A percentile compares a stretch with the other conserved stretches of the same genome.
These are phyloP conservation scores for Ephialtes manifestator DNA, from an alignment of 2,888 invertebrate species.

Conservation along the genomic window DNA sequence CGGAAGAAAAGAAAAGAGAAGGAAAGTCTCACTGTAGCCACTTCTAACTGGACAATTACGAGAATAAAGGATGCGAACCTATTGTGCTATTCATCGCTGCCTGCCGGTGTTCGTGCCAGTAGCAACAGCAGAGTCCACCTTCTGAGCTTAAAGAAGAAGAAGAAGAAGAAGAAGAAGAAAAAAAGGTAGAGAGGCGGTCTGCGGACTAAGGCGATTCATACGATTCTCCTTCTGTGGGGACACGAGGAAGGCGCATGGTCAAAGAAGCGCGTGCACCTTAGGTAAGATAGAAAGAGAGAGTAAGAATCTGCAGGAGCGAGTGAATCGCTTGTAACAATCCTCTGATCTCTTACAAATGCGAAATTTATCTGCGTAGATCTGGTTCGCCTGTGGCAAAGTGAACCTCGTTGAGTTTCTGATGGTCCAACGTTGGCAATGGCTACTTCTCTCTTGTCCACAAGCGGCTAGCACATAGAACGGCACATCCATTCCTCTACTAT, in stretches of 20 bases:
- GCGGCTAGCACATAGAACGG: conserved; percentile 22
- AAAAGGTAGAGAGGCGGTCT: conserved; percentile 23
- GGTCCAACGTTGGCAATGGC: conserved; percentile 22
- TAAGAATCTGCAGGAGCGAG: conserved; percentile 33
- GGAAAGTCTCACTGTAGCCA: conserved; percentile 51
- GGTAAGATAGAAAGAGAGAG: conserved; percentile 6
- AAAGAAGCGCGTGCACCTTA: conserved; percentile 61
- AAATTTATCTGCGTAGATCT: conserved; percentile 81
- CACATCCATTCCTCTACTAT: conserved; percentile 7
- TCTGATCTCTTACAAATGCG: conserved; percentile 76
- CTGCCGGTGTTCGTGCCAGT: conserved; percentile 47
- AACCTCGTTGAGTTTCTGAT: conserved; percentile 43
- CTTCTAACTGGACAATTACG: conserved; percentile 75
- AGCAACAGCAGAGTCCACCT: conserved; percentile 45
- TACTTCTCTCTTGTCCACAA: conserved; percentile 29
- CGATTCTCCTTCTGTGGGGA: conserved; percentile 63
- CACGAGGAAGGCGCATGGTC: conserved; percentile 51
- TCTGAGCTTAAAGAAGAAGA: conserved; percentile 3
- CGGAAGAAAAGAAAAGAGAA: conserved; percentile 20
- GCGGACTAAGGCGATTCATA: conserved; percentile 59
- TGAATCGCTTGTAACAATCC: conserved; percentile 41
- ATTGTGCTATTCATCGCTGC: conserved; percentile 73
- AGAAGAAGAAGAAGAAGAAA: neutral
- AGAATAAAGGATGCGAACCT: conserved; percentile 67
- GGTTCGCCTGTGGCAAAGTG: conserved; percentile 58